Conservation (phyloP, 2,797 vertebrate species). For the Tenualosa ilisha region DNA sequence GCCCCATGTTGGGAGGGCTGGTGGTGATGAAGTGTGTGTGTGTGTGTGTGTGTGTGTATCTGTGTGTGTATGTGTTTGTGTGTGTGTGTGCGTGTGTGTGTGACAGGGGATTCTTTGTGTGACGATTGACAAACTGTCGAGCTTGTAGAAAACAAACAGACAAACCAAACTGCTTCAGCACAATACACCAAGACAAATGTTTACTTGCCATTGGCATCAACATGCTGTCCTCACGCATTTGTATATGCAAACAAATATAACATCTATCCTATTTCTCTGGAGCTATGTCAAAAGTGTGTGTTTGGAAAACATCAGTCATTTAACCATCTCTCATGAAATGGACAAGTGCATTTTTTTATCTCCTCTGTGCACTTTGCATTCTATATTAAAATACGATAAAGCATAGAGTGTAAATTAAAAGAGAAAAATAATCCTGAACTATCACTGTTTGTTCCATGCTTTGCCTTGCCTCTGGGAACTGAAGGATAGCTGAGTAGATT, state of each 20-base stretch:
- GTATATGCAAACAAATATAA: background rate
- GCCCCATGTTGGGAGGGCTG: background rate
- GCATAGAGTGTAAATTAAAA: constrained; percentile 11
- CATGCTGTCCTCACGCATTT: background rate
- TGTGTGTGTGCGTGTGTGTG: background rate
- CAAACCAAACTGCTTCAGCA: background rate
- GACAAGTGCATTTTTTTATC: background rate
- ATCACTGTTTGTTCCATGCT: background rate
- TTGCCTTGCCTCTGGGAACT: background rate
- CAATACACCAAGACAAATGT: background rate
- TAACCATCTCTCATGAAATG: background rate
- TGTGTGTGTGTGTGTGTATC: background rate
- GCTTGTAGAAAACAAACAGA: background rate
- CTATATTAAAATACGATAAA: background rate
- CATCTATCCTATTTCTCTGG: background rate
- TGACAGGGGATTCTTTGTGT: background rate
- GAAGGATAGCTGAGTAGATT: background rate
- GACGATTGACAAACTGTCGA: background rate
- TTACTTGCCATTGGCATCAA: constrained; percentile 1
- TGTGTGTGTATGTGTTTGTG: background rate
- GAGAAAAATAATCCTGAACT: constrained; percentile 7
- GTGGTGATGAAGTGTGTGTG: background rate
- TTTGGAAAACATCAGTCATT: background rate
- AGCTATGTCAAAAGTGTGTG: background rate
- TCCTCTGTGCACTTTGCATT: background rate